Evolutionary conservation across 2,797 vertebrate genomes (phyloP).

Genomic region (Pseudopleuronectes americanus): DNA sequence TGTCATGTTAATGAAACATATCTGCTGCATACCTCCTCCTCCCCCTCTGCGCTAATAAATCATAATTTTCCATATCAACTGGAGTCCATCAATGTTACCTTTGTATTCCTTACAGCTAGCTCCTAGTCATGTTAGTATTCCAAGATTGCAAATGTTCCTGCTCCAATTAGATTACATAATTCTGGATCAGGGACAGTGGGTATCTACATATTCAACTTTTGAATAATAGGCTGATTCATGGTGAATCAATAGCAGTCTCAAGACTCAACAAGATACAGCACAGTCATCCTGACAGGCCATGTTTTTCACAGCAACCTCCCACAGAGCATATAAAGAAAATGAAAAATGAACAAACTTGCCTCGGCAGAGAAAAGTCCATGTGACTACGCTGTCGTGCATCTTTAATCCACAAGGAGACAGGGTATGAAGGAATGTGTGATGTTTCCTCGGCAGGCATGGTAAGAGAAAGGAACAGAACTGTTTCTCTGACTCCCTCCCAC

Average conservation of each 20-base stretch:
- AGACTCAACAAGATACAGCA: constrained; percentile 30
- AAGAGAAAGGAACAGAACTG: constrained; percentile 2
- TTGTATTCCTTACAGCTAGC: constrained; percentile 1
- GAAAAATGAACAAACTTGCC: constrained; percentile 44
- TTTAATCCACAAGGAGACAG: constrained; percentile 38
- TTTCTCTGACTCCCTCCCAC: not conserved
- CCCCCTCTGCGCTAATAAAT: no score
- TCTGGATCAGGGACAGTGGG: constrained; percentile 11
- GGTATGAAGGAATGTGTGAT: not conserved
- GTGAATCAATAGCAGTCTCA: constrained; percentile 11
- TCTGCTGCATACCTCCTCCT: no score
- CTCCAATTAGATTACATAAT: not conserved
- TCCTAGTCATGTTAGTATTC: constrained; percentile 15
- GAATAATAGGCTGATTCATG: constrained; percentile 1
- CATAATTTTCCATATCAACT: not conserved
- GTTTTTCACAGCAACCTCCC: constrained; percentile 1
- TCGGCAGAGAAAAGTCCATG: constrained; percentile 12
- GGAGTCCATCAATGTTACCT: not conserved
- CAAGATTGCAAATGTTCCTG: constrained; percentile 27
- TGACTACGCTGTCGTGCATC: constrained; percentile 31
- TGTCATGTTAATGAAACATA: not conserved
- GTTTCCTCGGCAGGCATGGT: constrained; percentile 15
- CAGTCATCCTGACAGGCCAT: constrained; percentile 40
- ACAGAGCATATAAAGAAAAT: not conserved
- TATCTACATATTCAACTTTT: not conserved